Conservation (phyloP, 2,113 vertebrate genomes). For the Balaenoptera acutorostrata region DNA sequence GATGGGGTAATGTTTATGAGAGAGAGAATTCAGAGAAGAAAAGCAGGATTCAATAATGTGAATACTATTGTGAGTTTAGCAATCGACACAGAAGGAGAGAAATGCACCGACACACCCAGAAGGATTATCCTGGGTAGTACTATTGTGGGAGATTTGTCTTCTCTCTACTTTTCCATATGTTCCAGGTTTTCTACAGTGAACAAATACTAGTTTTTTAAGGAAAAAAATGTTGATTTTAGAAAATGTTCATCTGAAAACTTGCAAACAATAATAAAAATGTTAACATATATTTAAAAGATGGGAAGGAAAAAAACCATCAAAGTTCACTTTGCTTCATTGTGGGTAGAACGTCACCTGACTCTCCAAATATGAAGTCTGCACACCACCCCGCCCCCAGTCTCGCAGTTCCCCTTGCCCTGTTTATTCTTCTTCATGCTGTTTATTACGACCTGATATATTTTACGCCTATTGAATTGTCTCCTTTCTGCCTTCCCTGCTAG, state of each 20-base stretch:
- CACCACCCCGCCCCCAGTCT: fast-evolving
- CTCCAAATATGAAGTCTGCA: background rate
- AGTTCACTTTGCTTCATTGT: background rate
- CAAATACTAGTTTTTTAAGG: background rate
- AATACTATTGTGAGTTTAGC: background rate
- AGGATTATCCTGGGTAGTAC: background rate
- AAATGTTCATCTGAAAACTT: background rate
- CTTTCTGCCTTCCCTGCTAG: background rate
- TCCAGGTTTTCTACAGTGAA: background rate
- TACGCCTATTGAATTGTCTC: background rate
- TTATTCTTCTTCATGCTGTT: background rate
- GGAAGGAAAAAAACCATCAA: background rate
- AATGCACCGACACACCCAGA: background rate
- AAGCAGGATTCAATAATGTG: background rate
- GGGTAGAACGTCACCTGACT: background rate
- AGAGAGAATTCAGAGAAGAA: background rate
- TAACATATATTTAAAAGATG: background rate
- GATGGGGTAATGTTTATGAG: background rate
- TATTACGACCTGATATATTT: background rate
- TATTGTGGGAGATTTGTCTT: background rate
- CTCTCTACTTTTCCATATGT: background rate
- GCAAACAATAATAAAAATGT: background rate
- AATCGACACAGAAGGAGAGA: background rate
- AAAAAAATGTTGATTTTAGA: background rate
- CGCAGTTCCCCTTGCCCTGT: background rate